Base-by-base conservation (phyloP, 2,888 invertebrate genomes). In the Agrochola circellaris region DNA sequence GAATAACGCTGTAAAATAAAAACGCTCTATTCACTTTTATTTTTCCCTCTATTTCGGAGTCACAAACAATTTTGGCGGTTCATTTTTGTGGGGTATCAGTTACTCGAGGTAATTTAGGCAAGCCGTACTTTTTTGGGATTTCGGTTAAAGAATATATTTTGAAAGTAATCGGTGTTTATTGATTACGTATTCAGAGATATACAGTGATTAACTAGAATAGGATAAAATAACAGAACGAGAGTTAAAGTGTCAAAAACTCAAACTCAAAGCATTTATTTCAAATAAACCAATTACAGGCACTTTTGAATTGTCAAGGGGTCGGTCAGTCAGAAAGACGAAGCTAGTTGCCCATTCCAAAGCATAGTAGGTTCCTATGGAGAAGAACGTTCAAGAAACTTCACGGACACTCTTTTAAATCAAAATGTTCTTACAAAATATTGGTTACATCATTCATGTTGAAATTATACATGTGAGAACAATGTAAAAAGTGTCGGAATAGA, bases 61-160 rank as follows among this genome's bases (percentile, higher is more conserved):
- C 30, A 26, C 61, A 17, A 54, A 72, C 65, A 83, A 83, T 77
- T 86, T 77, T 26, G 48, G 61, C 64, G 5, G 72, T 75, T 65
- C 26, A 66, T 66, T 86, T 86, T 70, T 76, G 58, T 61, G 60
- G 48, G 61, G 17, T 83, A 82, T 82, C 83, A 61, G 83, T 77
- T 72, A 77, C 71, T 77, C 56, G 71, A 34, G 17, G 20, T 76
- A 68, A 82, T 86, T 82, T 76, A 71, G 56, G 34, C 26, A 51
- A 15, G 2, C 42, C 45, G 34, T 71, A 58, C 68, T 68, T 60
- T 64, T 71, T 71, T 23, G 13, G 30, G 81, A 67, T 84, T 75
- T 68, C 20, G 3, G 6, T 23, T 51, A 26, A 48, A 65, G 56
- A 7, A 23, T 66, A 23, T 61, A 51, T 15, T 15, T 58, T 58